Percentiles rank a stretch among this genome's conserved stretches.
Conservation (phyloP, 2,888 invertebrate species). For the Thecophora atra region DNA sequence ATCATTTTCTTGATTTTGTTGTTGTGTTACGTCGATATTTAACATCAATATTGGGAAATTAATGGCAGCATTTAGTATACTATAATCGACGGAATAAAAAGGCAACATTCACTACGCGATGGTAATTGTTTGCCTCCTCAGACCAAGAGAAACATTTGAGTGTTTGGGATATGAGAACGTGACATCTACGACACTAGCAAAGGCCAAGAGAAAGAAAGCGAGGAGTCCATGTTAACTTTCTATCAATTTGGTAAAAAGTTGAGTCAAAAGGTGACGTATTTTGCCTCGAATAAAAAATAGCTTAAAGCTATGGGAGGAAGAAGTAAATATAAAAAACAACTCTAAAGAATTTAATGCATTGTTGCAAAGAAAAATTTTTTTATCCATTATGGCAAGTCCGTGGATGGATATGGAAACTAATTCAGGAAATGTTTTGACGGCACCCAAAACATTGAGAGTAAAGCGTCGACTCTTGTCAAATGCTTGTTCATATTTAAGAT, state of each 20-base stretch:
- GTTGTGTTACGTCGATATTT: not conserved
- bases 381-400: not conserved
- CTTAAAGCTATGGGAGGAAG: too few relatives aligned
- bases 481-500: constrained; percentile 27
- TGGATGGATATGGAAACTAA: constrained; percentile 33
- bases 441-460: constrained; percentile 7
- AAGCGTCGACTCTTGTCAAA: constrained; percentile 28
- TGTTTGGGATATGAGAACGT: not conserved
- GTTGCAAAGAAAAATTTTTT: not conserved
- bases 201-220: not conserved
- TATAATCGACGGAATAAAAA: not conserved
- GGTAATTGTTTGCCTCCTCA: not conserved
- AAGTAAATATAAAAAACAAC: not conserved
- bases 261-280: too few relatives aligned
- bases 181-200: not conserved
- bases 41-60: constrained; percentile 23
- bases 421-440: constrained; percentile 33
- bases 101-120: too few relatives aligned
- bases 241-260: too few relatives aligned
- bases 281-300: too few relatives aligned
- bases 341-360: constrained; percentile 8
- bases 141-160: not conserved
- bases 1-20: not conserved
- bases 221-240: not conserved
- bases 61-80: constrained; percentile 21